phyloP scores from a whole-genome alignment of 2,113 vertebrate species.

The Hypanus sabinus region DNA sequence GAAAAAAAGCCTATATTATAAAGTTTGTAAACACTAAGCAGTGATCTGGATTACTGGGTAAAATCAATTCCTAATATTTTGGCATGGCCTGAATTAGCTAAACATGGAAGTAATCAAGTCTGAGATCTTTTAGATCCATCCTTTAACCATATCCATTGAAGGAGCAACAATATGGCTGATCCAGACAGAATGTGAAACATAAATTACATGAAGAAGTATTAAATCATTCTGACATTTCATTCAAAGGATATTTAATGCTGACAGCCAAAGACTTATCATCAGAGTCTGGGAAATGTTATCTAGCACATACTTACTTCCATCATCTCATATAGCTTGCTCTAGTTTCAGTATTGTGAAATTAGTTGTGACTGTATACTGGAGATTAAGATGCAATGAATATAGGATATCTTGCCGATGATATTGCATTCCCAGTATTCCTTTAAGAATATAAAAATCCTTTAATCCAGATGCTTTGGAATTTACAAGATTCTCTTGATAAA shows the following conservation, averaged over 20 bases:
- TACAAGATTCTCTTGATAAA: not conserved
- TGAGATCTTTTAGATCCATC: not conserved
- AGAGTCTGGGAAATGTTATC: conserved; percentile 24
- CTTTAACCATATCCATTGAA: not conserved
- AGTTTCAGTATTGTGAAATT: conserved; percentile 32
- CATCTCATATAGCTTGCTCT: conserved; percentile 23
- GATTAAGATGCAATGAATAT: conserved; percentile 29
- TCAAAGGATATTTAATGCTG: conserved; percentile 14
- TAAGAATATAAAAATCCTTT: not conserved
- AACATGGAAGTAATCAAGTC: not conserved
- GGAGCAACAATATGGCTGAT: not conserved
- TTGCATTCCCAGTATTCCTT: not conserved
- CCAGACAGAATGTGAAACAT: not conserved
- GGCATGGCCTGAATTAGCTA: not conserved
- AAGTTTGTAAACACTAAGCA: not conserved
- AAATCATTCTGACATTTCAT: conserved; percentile 6
- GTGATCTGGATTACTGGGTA: not conserved
- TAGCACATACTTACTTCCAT: conserved; percentile 4
- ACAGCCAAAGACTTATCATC: not conserved
- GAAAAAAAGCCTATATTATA: not conserved
- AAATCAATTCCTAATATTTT: not conserved
- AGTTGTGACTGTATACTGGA: conserved; percentile 31
- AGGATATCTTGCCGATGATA: not conserved
- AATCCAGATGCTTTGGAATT: not conserved
- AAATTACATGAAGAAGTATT: not conserved